phyloP scores from a whole-genome alignment of 2,888 invertebrate genomes.

The Lithophane semibrunnea region DNA sequence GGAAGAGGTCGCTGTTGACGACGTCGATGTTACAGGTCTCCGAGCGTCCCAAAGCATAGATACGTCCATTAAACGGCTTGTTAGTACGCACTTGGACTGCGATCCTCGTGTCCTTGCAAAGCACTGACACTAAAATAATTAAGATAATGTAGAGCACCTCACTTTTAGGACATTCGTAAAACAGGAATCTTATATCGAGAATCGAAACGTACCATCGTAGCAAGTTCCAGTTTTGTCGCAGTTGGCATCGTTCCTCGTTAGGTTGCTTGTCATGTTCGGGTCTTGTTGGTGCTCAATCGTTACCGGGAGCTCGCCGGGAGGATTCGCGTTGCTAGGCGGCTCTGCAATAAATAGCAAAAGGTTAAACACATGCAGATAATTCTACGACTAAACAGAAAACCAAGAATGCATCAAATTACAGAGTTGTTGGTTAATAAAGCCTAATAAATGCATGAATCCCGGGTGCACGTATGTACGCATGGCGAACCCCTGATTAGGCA shows the following conservation, averaged over 20 bases:
- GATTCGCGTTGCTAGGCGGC: conserved; percentile 82
- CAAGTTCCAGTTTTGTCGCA: conserved; percentile 98
- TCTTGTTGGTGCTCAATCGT: conserved; percentile 95
- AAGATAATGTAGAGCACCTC: conserved; percentile 17
- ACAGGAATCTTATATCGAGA: neutral
- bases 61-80: conserved; percentile 98
- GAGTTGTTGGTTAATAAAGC: conserved; percentile 71
- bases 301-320: conserved; percentile 92
- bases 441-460: conserved; percentile 75
- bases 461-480: conserved; percentile 71
- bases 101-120: conserved; percentile 98
- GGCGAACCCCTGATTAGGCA: conserved; percentile 78
- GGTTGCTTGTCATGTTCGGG: conserved; percentile 92
- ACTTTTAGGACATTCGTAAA: neutral
- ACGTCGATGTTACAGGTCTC: conserved; percentile 99
- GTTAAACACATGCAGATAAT: conserved; percentile 59
- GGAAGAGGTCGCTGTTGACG: conserved; percentile 97
- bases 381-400: conserved; percentile 43
- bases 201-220: conserved; percentile 94
- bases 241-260: conserved; percentile 95
- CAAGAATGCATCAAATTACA: conserved; percentile 68
- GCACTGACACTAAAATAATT: conserved; percentile 94
- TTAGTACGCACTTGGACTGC: conserved; percentile 98
- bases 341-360: conserved; percentile 84
- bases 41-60: conserved; percentile 97